Percentiles rank a stretch among this genome's conserved stretches.
Conservation (phyloP, 2,113 vertebrate species). For the Saccopteryx bilineata region DNA sequence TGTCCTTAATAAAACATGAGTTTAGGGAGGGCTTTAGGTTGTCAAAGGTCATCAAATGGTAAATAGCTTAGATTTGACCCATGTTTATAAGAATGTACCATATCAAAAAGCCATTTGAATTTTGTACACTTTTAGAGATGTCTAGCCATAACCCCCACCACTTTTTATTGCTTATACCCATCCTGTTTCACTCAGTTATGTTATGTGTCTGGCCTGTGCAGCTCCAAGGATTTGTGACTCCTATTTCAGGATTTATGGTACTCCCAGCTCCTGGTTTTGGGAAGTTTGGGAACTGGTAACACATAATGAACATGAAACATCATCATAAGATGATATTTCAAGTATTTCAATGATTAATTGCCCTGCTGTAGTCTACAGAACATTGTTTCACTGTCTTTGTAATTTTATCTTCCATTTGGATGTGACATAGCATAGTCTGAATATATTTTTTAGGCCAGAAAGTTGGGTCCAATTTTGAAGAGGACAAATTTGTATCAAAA, state of each 20-base stretch:
- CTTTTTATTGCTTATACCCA: neutral
- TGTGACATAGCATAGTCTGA: neutral
- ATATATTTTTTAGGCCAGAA: conserved; percentile 41
- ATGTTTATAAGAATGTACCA: neutral
- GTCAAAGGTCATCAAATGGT: neutral
- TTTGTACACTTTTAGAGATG: neutral
- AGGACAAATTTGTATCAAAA: conserved; percentile 41
- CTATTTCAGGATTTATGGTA: neutral
- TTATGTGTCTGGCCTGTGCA: neutral
- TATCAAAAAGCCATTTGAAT: neutral
- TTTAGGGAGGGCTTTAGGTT: neutral
- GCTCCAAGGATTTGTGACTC: neutral
- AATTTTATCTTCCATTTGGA: neutral
- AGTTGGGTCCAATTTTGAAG: neutral
- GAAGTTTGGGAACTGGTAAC: neutral
- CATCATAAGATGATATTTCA: neutral
- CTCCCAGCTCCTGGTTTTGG: neutral
- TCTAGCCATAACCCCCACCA: neutral
- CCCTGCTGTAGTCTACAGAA: neutral
- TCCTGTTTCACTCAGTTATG: neutral
- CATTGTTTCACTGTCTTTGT: neutral
- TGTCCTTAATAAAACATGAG: neutral
- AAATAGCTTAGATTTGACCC: neutral
- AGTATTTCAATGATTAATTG: too few species aligned
- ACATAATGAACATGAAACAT: conserved; percentile 28